Conservation (phyloP, 2,888 invertebrate genomes). For the Acronicta aceris region DNA sequence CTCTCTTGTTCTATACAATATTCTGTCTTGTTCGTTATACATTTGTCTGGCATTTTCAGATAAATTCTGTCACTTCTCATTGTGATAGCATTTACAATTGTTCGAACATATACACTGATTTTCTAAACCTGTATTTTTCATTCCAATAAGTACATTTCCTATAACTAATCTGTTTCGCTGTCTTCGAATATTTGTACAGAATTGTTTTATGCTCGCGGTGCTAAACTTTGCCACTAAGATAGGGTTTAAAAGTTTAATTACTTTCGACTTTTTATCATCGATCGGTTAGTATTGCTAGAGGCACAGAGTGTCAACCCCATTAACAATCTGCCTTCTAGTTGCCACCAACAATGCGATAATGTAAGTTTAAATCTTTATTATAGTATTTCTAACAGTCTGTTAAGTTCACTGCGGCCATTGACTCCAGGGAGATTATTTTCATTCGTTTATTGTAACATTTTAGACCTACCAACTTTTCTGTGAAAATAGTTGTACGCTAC, state of each 20-base stretch:
- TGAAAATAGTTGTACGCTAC: neutral
- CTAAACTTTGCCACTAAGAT: constrained; percentile 69
- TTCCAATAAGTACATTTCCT: constrained; percentile 40
- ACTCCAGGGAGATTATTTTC: constrained; percentile 52
- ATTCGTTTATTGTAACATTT: constrained; percentile 37
- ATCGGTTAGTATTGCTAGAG: constrained; percentile 64
- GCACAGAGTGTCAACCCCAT: constrained; percentile 65
- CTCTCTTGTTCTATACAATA: constrained; percentile 30
- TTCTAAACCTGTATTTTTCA: constrained; percentile 43
- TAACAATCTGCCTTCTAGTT: constrained; percentile 46
- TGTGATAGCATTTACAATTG: constrained; percentile 45
- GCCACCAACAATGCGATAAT: constrained; percentile 40
- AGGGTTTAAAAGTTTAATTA: constrained; percentile 24
- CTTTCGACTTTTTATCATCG: constrained; percentile 43
- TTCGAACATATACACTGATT: constrained; percentile 44
- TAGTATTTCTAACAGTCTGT: constrained; percentile 42
- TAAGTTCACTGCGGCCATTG: constrained; percentile 54
- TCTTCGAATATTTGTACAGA: constrained; percentile 43
- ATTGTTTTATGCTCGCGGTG: constrained; percentile 62
- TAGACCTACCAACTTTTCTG: neutral
- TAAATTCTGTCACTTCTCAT: constrained; percentile 33
- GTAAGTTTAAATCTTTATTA: constrained; percentile 39
- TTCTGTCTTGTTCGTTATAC: constrained; percentile 25
- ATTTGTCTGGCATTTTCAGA: constrained; percentile 32
- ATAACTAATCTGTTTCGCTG: constrained; percentile 25